Percentiles rank a stretch among this genome's conserved stretches.
Conservation (phyloP, 2,113 vertebrate species). For the human (Homo sapiens) region GRCh38 chr15:100801501-100802000, state of each 20-base stretch:
- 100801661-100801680: neutral
- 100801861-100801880: conserved; percentile 69
- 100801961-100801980: neutral
- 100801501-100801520: neutral
- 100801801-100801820: neutral
- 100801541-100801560: neutral
- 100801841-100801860: neutral
- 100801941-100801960: neutral
- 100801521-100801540: neutral
- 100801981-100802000: neutral
- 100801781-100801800: conserved; percentile 22
- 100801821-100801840: neutral
- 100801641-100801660: neutral
- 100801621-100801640: neutral
- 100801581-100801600: neutral
- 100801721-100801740: rapidly evolving
- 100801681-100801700: neutral
- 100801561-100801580: neutral
- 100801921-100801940: neutral
- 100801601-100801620: neutral
- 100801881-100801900: neutral
- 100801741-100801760: neutral
- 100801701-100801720: neutral
- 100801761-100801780: neutral
- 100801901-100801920: neutral